A percentile compares a stretch with the other conserved stretches of the same genome.
Conservation (phyloP, 2,888 invertebrate species). For the Lingula anatina region DNA sequence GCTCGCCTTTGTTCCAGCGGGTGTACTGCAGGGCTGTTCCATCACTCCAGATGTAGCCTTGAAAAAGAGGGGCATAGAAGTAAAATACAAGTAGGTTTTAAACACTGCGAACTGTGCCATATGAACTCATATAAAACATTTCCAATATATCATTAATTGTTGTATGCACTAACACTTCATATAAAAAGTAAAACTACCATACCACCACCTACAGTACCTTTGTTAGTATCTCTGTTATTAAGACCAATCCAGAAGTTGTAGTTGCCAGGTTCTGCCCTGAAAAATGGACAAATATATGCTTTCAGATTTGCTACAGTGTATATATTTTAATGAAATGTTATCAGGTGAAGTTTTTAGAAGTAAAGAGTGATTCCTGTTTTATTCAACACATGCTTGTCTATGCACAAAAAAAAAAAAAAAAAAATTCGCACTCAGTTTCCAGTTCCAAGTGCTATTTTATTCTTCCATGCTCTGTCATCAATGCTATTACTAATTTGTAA, state of each 20-base stretch:
- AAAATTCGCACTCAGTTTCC: not conserved
- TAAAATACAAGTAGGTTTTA: too few relatives aligned
- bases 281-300: too few relatives aligned
- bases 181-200: slow-evolving; percentile 1
- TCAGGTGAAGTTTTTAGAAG: too few relatives aligned
- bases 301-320: too few relatives aligned
- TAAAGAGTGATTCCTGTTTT: too few relatives aligned
- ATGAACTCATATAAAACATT: too few relatives aligned
- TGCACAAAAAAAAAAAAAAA: slow-evolving; percentile 9
- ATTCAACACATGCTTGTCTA: too few relatives aligned
- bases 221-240: slow-evolving; percentile 15
- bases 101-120: too few relatives aligned
- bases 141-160: too few relatives aligned
- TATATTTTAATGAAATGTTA: too few relatives aligned
- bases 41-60: slow-evolving; percentile 29
- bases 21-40: slow-evolving; percentile 19
- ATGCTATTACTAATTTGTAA: not conserved
- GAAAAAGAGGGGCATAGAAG: not conserved
- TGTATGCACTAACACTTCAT: too few relatives aligned
- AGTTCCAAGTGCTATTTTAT: not conserved
- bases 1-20: slow-evolving; percentile 22
- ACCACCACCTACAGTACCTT: slow-evolving; percentile 12
- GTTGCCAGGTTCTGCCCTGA: too few relatives aligned
- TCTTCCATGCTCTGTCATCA: not conserved
- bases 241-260: slow-evolving; percentile 33